Evolutionary conservation across 2,888 invertebrate genomes (phyloP).

Genomic region (Cetonia aurata): DNA sequence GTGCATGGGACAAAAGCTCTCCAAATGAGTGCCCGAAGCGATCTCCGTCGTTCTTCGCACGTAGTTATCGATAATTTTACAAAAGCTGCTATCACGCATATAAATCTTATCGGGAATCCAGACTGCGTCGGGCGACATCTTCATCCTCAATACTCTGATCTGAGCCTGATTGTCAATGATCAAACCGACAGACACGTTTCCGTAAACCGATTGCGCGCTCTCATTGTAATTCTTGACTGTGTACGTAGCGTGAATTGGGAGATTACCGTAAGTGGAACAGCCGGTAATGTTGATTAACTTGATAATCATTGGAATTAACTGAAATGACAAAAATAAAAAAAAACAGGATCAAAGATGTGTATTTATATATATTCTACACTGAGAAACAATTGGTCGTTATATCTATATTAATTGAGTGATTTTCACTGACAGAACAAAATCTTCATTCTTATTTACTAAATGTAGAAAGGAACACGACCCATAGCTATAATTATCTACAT

Average conservation of each 20-base stretch:
- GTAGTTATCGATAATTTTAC: conserved; percentile 46
- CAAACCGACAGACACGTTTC: conserved; percentile 47
- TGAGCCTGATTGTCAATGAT: conserved; percentile 46
- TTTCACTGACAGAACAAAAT: no score
- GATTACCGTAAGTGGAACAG: conserved; percentile 1
- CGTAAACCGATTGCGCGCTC: conserved; percentile 44
- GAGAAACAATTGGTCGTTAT: no score
- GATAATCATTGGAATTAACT: conserved; percentile 25
- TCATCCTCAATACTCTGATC: conserved; percentile 46
- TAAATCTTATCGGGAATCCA: conserved; percentile 47
- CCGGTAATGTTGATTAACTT: conserved; percentile 13
- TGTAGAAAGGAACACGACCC: no score
- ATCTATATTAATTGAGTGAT: no score
- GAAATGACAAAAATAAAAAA: conserved; percentile 4
- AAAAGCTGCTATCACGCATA: conserved; percentile 45
- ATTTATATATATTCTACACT: no score
- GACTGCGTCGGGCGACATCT: conserved; percentile 29
- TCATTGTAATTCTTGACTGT: conserved; percentile 12
- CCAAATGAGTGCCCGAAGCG: conserved; percentile 27
- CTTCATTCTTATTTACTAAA: no score
- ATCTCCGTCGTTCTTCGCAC: conserved; percentile 39
- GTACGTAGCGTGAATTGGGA: conserved; percentile 18
- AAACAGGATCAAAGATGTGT: no score
- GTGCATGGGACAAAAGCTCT: conserved; percentile 44
- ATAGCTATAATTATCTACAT: no score